Evolutionary conservation across 2,888 invertebrate genomes (phyloP), one percentile per base, ranked within the genome.

Genomic region (Nycteola revayana): DNA sequence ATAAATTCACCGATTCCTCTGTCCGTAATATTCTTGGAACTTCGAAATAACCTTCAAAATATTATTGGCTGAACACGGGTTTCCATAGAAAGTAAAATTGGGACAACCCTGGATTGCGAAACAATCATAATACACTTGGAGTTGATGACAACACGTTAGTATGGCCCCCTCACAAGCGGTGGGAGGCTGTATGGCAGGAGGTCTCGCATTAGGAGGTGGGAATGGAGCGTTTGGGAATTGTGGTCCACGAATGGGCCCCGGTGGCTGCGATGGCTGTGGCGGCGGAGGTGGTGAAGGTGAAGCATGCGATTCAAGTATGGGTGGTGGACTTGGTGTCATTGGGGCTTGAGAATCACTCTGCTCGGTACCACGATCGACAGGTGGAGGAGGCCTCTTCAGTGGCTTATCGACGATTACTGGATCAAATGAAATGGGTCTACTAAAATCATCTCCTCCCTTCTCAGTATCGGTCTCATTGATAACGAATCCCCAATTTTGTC

Each of bases 31-130:
- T 11, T 37, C 62, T 36, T 75, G 68, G 36, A 75, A 79, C 34
- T 67, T 75, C 1, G 71, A 59, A 28, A 84, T 65, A 5, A 79
- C 73, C 32, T 42, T 56, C 5, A 75, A 42, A 34, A 84, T 70
- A 1, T 63, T 54, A 25, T 56, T 47, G 3, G 65, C 44, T 3
- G 74, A 66, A 49, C 86, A 86, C 30, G 83, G 83, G 31, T 71
- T 60, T 3, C 75, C 57, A 46, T 76, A 63, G 35, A 75, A 36
- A n/a, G 71, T 49, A 1, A 90, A 83, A 68, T 93, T 91, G 5
- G 60, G 66, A 31, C 85, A 86, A 0, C 82, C 82, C 38, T 75
- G 68, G 8, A 40, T 26, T 6, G 53, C 65, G 9, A 86, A 86
- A 48, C 85, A 86, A 7, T 73, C 66, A 33, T 69, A 66, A 1